Percentiles rank a stretch among this genome's conserved stretches.
phyloP scores from a whole-genome alignment of 2,113 vertebrate species.

The Gymnogyps californianus region DNA sequence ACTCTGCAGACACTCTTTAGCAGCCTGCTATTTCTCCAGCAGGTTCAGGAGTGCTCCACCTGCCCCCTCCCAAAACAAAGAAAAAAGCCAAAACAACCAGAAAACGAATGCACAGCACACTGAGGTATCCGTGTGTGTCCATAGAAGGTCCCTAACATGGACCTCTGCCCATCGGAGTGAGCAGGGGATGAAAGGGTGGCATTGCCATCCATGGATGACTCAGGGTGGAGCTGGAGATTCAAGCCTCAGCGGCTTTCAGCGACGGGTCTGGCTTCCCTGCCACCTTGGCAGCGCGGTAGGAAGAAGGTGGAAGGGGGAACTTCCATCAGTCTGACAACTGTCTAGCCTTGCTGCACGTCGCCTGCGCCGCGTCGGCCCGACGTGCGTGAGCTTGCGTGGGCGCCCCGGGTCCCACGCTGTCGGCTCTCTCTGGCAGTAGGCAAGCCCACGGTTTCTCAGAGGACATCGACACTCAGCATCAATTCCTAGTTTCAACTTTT shows the following conservation, averaged over 20 bases:
- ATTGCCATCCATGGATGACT: fast-evolving
- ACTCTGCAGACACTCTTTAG: background rate
- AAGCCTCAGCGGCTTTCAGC: no score
- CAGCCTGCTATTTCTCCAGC: background rate
- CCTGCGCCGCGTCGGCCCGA: fast-evolving
- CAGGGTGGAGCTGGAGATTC: background rate
- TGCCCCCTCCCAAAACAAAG: background rate
- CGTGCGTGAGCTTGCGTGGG: fast-evolving
- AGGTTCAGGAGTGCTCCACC: background rate
- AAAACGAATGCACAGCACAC: fast-evolving
- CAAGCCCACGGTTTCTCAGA: background rate
- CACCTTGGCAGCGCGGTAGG: fast-evolving
- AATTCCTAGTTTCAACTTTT: background rate
- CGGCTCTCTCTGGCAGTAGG: fast-evolving
- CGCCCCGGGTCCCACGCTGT: fast-evolving
- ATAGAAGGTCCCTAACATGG: background rate
- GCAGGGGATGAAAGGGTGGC: background rate
- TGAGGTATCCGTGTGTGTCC: background rate
- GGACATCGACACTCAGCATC: background rate
- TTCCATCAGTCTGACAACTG: background rate
- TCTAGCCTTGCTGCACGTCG: fast-evolving
- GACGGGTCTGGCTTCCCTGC: fast-evolving
- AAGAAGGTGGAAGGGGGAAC: background rate
- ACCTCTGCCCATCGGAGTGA: no score
- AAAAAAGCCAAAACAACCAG: background rate